These are phyloP conservation scores for Calameuta idolon DNA, from an alignment of 2,888 invertebrate genomes.

Conservation along the genomic window DNA sequence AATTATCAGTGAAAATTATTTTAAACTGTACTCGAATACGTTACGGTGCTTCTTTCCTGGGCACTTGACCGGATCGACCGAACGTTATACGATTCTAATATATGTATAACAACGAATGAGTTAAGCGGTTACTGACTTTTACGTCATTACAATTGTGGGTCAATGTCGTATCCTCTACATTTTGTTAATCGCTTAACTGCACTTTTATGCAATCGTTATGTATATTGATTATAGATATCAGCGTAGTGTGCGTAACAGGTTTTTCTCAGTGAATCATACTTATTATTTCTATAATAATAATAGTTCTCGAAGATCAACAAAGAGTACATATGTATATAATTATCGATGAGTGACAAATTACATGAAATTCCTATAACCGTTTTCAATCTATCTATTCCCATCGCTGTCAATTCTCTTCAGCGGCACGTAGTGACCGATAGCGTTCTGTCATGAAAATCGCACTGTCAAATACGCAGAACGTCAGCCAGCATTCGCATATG, in stretches of 20 bases:
- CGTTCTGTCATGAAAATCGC: background rate
- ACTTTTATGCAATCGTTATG: background rate
- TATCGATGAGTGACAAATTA: background rate
- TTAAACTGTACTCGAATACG: background rate
- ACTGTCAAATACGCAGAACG: background rate
- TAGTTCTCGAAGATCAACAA: background rate
- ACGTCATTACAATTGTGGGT: slow-evolving; percentile 51
- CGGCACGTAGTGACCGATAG: background rate
- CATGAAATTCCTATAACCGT: background rate
- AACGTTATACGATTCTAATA: slow-evolving; percentile 45
- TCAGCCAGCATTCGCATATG: background rate
- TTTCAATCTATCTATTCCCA: background rate
- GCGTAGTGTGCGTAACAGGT: background rate
- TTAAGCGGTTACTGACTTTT: slow-evolving; percentile 63
- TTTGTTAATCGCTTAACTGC: background rate
- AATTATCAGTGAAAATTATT: background rate
- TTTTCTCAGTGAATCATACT: background rate
- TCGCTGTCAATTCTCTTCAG: background rate
- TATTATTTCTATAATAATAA: background rate
- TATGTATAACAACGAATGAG: slow-evolving; percentile 55
- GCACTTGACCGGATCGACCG: background rate
- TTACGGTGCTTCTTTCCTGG: background rate
- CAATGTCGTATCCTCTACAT: slow-evolving; percentile 42
- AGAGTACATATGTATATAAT: background rate
- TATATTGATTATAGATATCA: background rate